A percentile compares a stretch with the other conserved stretches of the same genome.
phyloP scores from a whole-genome alignment of 2,888 invertebrate genomes.

The Steromphala cineraria region DNA sequence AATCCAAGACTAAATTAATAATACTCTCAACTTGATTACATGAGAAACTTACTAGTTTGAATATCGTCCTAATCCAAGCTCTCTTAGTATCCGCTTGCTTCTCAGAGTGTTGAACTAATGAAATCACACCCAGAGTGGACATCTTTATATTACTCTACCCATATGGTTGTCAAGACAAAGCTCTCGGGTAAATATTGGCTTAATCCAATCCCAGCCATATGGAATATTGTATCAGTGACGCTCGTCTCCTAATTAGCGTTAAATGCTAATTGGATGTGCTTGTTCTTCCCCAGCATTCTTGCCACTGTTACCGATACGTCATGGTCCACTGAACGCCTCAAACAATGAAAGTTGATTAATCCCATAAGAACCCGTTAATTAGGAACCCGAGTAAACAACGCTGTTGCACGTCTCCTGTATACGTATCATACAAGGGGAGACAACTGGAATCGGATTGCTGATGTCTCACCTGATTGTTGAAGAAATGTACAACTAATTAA shows the following conservation, averaged over 20 bases:
- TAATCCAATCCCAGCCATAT: background rate
- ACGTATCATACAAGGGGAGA: background rate
- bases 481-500: background rate
- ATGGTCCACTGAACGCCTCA: background rate
- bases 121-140: background rate
- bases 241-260: background rate
- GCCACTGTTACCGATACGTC: too few relatives aligned
- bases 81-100: too few relatives aligned
- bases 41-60: too few relatives aligned
- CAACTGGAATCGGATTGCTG: background rate
- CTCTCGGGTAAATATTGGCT: background rate
- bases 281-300: background rate
- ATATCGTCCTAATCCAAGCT: too few relatives aligned
- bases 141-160: background rate
- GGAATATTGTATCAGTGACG: background rate
- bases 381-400: background rate
- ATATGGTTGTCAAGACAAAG: background rate
- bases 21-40: too few relatives aligned
- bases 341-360: background rate
- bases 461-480: too few relatives aligned
- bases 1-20: too few relatives aligned
- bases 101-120: background rate
- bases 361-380: background rate
- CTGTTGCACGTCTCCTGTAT: background rate
- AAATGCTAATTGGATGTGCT: background rate